Evolutionary conservation across 92 coral and sea anemone species (phyloP), one percentile per base, ranked within the genome.

Genomic region (Epizoanthus illoricatus): DNA sequence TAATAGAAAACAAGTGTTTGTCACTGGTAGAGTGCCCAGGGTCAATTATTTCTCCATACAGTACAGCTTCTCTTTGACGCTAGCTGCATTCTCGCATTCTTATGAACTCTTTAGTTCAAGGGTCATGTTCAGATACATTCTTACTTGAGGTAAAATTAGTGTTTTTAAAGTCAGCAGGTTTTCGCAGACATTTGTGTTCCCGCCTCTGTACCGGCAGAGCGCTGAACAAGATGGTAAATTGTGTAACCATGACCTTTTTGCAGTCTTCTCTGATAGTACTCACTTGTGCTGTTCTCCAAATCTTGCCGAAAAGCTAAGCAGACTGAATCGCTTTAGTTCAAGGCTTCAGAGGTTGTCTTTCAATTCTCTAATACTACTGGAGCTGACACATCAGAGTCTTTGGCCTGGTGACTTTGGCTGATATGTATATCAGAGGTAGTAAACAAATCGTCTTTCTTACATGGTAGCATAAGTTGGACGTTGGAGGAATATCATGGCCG

Each of bases 391-490:
- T 68, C 52, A 3, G 52, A 52, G 15, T 52, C 2, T 52, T 52
- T 7, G 56, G 56, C 56, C 56, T 13, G 8, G 52, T 5, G 52
- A 45, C 52, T 5, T 7, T 45, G 52, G 52, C 52, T 45, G 52
- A 45, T 45, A 28, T 5, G 11, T 45, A 11, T 52, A 52, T 52
- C 56, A 33, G 18, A 36, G 49, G 40, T 3, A 36, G 7, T 39
- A 24, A 33, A 15, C 49, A n/a, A 39, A 56, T 64, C 17, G 18
- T 33, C 40, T 6, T 11, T 11, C 28, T 78, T 87, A 93, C 97
- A 93, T 88, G 4, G 97, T 93, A 24, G 97, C 92, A 69, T 91
- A 93, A 79, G 89, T 88, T 41, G 98, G 98, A 66, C 94, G 88
- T 83, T 89, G 95, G 58, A 94, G 83, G 85, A 95, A 95, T 55